Percentiles rank a stretch among this genome's conserved stretches.
These are phyloP conservation scores for Sarotherodon lohbergeri DNA, from an alignment of 2,113 vertebrate species.

Conservation along the genomic window DNA sequence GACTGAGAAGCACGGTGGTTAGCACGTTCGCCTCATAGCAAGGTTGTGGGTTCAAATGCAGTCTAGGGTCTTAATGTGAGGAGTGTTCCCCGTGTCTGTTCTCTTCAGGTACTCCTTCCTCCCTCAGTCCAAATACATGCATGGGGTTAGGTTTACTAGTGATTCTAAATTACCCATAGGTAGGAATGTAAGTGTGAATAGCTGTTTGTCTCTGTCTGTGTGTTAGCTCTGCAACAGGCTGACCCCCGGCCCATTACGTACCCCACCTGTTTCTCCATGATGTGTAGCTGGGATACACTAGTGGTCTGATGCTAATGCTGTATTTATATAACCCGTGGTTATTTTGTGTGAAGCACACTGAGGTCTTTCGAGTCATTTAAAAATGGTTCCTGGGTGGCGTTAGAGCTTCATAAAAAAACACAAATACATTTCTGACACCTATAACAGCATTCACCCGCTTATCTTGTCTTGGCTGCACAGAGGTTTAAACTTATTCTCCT, in stretches of 20 bases:
- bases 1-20: not conserved
- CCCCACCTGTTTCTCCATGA: not conserved
- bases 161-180: not conserved
- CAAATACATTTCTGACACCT: not conserved
- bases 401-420: rapidly evolving
- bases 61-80: not conserved
- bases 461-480: not conserved
- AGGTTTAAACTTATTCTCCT: not conserved
- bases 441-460: no score
- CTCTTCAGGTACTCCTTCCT: not conserved
- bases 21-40: not conserved
- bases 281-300: not conserved
- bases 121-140: not conserved
- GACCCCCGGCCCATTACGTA: not conserved
- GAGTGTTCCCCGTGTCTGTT: not conserved
- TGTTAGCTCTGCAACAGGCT: not conserved
- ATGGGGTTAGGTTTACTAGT: not conserved
- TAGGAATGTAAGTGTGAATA: not conserved
- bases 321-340: not conserved
- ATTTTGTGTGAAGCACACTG: not conserved
- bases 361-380: not conserved
- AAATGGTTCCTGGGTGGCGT: not conserved
- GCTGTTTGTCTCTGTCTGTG: not conserved
- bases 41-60: not conserved
- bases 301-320: not conserved